Percentiles rank a stretch among this genome's conserved stretches.
phyloP scores from a whole-genome alignment of 2,113 vertebrate genomes.

The Anseranas semipalmata region DNA sequence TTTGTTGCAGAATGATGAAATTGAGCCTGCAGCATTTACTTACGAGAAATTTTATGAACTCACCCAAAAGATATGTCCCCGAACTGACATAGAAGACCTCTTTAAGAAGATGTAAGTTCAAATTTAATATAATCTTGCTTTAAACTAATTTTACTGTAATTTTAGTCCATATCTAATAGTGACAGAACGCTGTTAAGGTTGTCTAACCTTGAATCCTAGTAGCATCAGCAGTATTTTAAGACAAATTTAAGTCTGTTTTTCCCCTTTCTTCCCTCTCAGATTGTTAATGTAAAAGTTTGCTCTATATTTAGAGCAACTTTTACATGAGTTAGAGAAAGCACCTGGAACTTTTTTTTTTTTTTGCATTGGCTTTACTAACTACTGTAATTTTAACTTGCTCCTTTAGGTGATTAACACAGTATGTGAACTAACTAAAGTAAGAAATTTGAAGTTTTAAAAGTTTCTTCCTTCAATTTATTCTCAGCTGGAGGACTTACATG shows the following conservation, averaged over 20 bases:
- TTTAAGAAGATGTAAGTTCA: conserved; percentile 95
- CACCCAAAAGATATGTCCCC: conserved; percentile 98
- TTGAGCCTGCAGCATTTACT: conserved; percentile 92
- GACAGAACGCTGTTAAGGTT: background rate
- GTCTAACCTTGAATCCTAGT: background rate
- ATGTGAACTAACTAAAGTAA: conserved; percentile 79
- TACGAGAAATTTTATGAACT: conserved; percentile 98
- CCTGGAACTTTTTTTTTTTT: conserved; percentile 49
- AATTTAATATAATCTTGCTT: background rate
- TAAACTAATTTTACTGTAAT: background rate
- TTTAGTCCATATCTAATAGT: conserved; percentile 44
- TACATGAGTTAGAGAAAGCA: conserved; percentile 64
- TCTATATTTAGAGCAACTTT: conserved; percentile 62
- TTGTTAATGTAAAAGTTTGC: conserved; percentile 59
- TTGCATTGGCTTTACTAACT: conserved; percentile 90
- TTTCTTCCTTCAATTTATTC: conserved; percentile 59
- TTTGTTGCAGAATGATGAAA: conserved; percentile 94
- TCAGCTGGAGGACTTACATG: conserved; percentile 79
- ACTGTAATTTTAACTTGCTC: conserved; percentile 86
- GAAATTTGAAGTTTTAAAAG: conserved; percentile 56
- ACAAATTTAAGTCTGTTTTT: conserved; percentile 28
- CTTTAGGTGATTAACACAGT: conserved; percentile 81
- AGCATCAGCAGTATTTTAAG: conserved; percentile 13
- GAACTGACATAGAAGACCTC: conserved; percentile 97
- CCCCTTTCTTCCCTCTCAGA: conserved; percentile 6